Evolutionary conservation across 2,113 vertebrate genomes (phyloP), one percentile per base, ranked within the genome.

Genomic region (Tragelaphus strepsiceros): DNA sequence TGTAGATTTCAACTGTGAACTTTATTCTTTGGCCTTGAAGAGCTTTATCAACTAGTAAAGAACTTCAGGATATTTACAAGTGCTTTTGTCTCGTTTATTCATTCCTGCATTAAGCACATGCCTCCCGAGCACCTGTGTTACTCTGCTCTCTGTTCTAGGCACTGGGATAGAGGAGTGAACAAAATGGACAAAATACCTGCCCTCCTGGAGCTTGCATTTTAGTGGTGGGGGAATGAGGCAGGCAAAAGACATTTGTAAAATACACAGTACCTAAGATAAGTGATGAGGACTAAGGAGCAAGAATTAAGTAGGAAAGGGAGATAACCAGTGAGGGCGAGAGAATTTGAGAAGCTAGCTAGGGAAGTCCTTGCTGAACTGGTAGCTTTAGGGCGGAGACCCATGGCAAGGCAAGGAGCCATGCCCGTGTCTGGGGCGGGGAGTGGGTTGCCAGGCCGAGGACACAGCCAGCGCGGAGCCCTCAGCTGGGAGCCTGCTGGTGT

Each of bases 361-460:
- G 51, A n/a, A 54, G 71, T 16, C 78, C 30, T 77, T 54, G n/a
- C 53, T 46, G 71, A 16, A 35, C 43, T 51, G 39, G 49, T 30
- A 6, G 43, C 39, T 0, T n/a, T 35, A n/a, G 56, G 17, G 26
- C 21, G 30, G 49, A 84, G 74, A 77, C 32, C 30, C 6, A 1
- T 2, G n/a, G 78, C 1, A 30, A 96, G 49, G 85, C 35, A 43
- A 83, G 49, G 49, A 67, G 59, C 58, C 26, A 4, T 3, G 15
- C 21, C 6, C 0, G 0, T 7, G 2, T 54, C 0, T 43, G 74
- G 19, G 1, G 22, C 43, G 59, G 12, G 2, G 13, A n/a, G 30
- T 54, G 32, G 80, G 6, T 54, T 56, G 58, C 51, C 22, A 22
- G 64, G 46, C 83, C 3, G 19, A 51, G 64, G 78, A 78, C 6